These are phyloP conservation scores for Capromys pilorides DNA, from an alignment of 2,797 vertebrate genomes.

Conservation along the genomic window DNA sequence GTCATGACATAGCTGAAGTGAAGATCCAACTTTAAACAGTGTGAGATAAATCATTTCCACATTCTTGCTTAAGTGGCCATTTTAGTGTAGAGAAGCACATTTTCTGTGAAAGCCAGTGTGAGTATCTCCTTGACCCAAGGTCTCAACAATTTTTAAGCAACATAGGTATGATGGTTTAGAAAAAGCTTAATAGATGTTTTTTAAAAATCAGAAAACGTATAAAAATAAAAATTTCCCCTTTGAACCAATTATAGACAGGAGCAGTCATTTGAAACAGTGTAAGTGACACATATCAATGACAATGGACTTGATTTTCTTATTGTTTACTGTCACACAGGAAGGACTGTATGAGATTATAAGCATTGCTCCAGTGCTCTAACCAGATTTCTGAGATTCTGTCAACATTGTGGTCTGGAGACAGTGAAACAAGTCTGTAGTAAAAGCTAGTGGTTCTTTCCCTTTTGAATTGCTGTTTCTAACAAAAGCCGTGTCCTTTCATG, in stretches of 20 bases:
- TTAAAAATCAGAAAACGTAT: not conserved
- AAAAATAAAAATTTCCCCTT: conserved; percentile 63
- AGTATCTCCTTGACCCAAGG: conserved; percentile 92
- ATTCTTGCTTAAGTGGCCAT: conserved; percentile 95
- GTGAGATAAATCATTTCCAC: conserved; percentile 93
- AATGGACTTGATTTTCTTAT: not conserved
- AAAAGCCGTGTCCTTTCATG: not conserved
- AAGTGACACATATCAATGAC: not conserved
- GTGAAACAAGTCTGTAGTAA: not conserved
- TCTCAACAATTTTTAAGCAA: conserved; percentile 90
- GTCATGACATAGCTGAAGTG: conserved; percentile 85
- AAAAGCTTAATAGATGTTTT: conserved; percentile 80
- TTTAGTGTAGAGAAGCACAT: conserved; percentile 91
- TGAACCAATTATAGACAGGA: conserved; percentile 59
- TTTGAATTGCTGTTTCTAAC: not conserved
- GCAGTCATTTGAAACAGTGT: not conserved
- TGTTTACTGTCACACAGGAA: not conserved
- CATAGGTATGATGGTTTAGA: conserved; percentile 84
- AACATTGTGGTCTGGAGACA: not conserved
- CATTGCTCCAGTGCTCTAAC: not conserved
- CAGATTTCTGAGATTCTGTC: not conserved
- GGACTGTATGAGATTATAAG: not conserved
- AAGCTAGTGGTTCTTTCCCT: too few relatives aligned
- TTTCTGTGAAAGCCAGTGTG: conserved; percentile 87
- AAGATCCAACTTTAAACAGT: conserved; percentile 85